These are phyloP conservation scores for Chionomys nivalis DNA, from an alignment of 2,113 vertebrate genomes.

Conservation along the genomic window DNA sequence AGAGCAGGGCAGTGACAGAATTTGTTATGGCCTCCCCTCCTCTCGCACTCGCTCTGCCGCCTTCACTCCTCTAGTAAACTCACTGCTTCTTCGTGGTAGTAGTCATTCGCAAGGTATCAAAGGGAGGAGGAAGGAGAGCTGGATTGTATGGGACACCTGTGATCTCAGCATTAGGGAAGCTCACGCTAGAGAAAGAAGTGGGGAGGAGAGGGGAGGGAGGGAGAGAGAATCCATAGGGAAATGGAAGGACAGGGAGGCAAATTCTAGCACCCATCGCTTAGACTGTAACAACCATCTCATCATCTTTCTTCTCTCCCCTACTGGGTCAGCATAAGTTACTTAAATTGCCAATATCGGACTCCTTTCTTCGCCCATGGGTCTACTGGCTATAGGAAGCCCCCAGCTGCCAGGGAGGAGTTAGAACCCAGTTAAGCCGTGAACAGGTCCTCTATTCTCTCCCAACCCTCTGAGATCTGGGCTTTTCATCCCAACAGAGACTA, in stretches of 20 bases:
- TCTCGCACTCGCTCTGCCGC: neutral
- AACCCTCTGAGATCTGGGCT: neutral
- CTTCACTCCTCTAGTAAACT: neutral
- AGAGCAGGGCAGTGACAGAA: neutral
- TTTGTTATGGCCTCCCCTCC: neutral
- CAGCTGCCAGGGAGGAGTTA: neutral
- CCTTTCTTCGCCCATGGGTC: neutral
- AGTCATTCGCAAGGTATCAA: neutral
- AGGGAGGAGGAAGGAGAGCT: neutral
- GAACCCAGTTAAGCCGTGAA: neutral
- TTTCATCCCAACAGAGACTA: neutral
- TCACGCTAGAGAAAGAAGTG: neutral
- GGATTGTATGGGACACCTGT: neutral
- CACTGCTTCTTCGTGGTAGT: neutral
- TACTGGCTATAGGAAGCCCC: neutral
- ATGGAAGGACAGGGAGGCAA: neutral
- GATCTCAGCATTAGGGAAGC: neutral
- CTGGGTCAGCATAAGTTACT: neutral
- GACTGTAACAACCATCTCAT: neutral
- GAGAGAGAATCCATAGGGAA: neutral
- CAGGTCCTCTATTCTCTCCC: neutral
- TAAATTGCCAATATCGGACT: neutral
- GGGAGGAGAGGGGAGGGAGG: neutral
- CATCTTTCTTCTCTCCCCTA: neutral
- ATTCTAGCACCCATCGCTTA: neutral